Evolutionary conservation across 2,888 invertebrate genomes (phyloP), one percentile per base, ranked within the genome.

Genomic region (Odontocolon sp.): DNA sequence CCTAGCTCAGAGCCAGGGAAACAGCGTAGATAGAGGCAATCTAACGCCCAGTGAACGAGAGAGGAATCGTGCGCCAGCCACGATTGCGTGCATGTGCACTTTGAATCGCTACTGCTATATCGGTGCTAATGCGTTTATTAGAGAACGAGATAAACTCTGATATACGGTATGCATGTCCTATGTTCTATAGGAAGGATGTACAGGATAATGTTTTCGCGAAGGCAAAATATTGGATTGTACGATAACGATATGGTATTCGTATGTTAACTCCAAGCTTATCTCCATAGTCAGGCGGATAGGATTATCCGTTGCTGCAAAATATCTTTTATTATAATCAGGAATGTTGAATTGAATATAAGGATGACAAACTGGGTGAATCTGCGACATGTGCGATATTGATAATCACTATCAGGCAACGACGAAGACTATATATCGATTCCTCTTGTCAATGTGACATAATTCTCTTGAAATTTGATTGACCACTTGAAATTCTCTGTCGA

Each of bases 61-160:
- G 54, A 70, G 40, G 59, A 72, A 67, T 76, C 76, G 75, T 56
- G 70, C 59, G 52, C 31, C 66, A 23, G 66, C 47, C 71, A 76
- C 67, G 71, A 67, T 76, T 67, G 61, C 61, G 63, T 67, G 61
- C 61, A 67, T 67, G 61, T 63, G 61, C 54, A 47, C 16, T 31
- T 47, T 54, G 38, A 56, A 76, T 67, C 56, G 66, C 66, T 47
- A 36, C 54, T 45, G 54, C 70, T 47, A 47, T 76, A 61, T 26
- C 66, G 38, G 31, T 45, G 66, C 71, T 70, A 70, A 76, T 70
- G 70, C 75, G 75, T 70, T 76, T 61, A 61, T 67, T 59, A 70
- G 54, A 47, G 47, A 56, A 57, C 42, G 21, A 56, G 61, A 76
- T 76, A 67, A 76, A 54, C 61, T 61, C 47, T 23, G 61, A 61